Evolutionary conservation across 2,797 vertebrate species (phyloP).

Genomic region (Syngnathus acus): DNA sequence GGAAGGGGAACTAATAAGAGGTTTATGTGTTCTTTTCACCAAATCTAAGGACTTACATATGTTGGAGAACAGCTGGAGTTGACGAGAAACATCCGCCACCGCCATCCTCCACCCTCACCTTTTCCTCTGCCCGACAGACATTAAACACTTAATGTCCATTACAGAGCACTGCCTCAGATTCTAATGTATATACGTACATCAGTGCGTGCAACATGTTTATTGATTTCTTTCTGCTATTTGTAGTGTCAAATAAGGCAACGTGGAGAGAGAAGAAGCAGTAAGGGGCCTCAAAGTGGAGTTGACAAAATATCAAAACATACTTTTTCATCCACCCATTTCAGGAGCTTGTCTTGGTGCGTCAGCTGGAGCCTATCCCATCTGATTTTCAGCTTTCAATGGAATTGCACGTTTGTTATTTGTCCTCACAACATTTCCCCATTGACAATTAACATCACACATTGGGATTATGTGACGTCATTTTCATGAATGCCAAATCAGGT

Average conservation of each 20-base stretch:
- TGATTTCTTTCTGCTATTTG: background rate
- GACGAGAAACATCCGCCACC: background rate
- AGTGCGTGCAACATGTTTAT: background rate
- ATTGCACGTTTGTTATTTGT: background rate
- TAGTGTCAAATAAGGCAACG: background rate
- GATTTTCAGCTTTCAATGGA: no score
- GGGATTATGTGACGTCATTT: no score
- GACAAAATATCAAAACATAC: no score
- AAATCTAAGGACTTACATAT: background rate
- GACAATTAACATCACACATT: no score
- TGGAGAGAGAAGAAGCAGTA: background rate
- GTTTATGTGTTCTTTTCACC: background rate
- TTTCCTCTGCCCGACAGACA: background rate
- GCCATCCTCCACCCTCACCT: background rate
- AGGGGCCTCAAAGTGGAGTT: background rate
- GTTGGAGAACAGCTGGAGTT: background rate
- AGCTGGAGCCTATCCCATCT: no score
- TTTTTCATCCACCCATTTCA: no score
- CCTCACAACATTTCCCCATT: no score
- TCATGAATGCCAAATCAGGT: no score
- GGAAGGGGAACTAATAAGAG: background rate
- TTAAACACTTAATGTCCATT: slow-evolving; percentile 1
- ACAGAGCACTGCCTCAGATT: background rate
- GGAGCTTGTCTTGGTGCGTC: no score
- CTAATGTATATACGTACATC: background rate